Base-by-base conservation (phyloP, 2,888 invertebrate genomes). In the Byasa hedistus region DNA sequence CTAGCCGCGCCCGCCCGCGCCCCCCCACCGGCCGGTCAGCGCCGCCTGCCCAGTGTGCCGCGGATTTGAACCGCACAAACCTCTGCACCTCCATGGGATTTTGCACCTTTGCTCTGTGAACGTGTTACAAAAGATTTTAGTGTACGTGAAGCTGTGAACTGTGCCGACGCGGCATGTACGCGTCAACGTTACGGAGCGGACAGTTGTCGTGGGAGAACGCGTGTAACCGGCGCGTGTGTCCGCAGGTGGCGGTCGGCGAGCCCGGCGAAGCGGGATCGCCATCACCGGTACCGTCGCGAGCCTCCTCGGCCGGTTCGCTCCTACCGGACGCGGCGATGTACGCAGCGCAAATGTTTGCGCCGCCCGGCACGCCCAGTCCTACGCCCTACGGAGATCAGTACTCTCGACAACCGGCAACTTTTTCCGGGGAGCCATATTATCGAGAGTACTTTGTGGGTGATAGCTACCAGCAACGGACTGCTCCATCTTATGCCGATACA, bases 381-480 rank as follows among this genome's bases (percentile, higher is more conserved):
- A 94, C 93, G 72, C 94, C 94, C 55, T 92, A 92, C 78, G 92
- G 85, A 78, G 92, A 86, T 71, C 91, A 89, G 83, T 89, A 91
- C 77, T 79, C 91, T 68, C 86, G 90, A 69, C 89, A 88, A 81
- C 91, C 93, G 66, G 88, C 94, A 59, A 91, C 94, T 70, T 95
- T 95, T 82, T 91, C 95, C 72, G 91, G 94, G 74, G 95, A 95
- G 79, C 95, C 95, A 70, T 96, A 97, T 92, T 96, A 96, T 87
- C 94, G 96, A 85, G 96, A 96, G 87, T 96, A 96, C 84, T 96
- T 95, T 85, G 93, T 93, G 69, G 93, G 94, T 70, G 93, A 93
- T 64, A 92, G 92, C 67, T 93, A 93, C 76, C 93, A 93, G 74
- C 93, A 94, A 80, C 92, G 93, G 76, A 91, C 91, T 69, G 93